Evolutionary conservation across 2,113 vertebrate species (phyloP), one percentile per base, ranked within the genome.

Genomic region (Phyllopteryx taeniolatus): DNA sequence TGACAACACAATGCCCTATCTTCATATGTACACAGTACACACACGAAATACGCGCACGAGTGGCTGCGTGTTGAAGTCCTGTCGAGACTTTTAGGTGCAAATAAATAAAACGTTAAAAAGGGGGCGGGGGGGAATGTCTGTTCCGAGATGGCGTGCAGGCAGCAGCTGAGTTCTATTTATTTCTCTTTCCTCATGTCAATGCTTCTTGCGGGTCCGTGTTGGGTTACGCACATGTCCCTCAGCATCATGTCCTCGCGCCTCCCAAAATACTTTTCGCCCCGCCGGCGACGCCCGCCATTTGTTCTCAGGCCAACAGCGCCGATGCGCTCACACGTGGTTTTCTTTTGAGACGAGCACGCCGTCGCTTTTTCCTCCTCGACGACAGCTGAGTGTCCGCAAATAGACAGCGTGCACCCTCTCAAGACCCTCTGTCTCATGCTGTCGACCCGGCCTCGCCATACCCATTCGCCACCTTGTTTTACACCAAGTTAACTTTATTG

Each of bases 331-430:
- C 66, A 19, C 0, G n/a, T 57, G 10, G 1, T 81, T 87, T 85
- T 87, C 81, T 84, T 75, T 83, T 69, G 77, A 85, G 84, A 82
- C 14, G 2, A 79, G 63, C 72, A 44, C 2, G 63, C 66, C 75
- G 73, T 83, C 66, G 35, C 57, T 77, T 86, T 82, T 27, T 6
- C 10, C 12, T 11, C 20, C 68, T 75, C 72, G 10, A 51, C 66
- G 81, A 79, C 89, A 90, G 89, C 89, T 84, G 89, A 70, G 66
- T 27, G 19, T 70, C 76, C 80, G 76, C 74, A 62, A 90, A 90
- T 90, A 90, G 88, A 79, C 35, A 5, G 27, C 13, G 13, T 12
- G 10, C 12, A 13, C 47, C 47, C 47, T 49, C 47, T 14, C 4
- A 49, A 49, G 47, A 8, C 13, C 56, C 56, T 11, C 54, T 2